Evolutionary conservation across 2,888 invertebrate species (phyloP), one percentile per base, ranked within the genome.

Genomic region (Tenodera sinensis): DNA sequence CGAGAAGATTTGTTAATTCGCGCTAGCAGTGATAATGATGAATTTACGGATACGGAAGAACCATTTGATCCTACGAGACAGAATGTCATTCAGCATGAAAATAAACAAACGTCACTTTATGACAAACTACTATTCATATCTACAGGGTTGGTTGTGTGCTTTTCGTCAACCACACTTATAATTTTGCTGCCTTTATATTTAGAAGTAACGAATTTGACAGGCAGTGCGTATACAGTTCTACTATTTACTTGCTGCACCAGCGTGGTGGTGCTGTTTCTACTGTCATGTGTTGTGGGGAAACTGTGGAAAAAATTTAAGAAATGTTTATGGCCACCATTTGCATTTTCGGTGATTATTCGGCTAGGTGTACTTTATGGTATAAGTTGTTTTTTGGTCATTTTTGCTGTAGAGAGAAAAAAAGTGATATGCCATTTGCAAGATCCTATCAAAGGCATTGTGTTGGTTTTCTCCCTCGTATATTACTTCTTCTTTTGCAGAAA

Each of bases 351-450:
- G 42, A 91, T 94, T 82, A 88, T 93, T 54, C 93, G 94, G 91
- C 92, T 94, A 90, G 93, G 94, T 89, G 91, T 93, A 9, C 90
- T 94, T 27, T 94, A 94, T 91, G 94, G 94, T 15, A 90, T 93
- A 20, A 92, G 94, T 90, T 94, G 93, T n/a, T 93, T 94, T 91
- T 92, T 94, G 87, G 92, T 94, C 83, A 93, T 94, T n/a, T 94
- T 94, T 91, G 93, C 94, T 4, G 91, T 94, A 90, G 95, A 95
- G 91, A 93, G 94, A 89, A 94, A 94, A 91, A 92, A 95, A 91
- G 95, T 95, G 8, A 93, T 95, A 88, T 95, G 95, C 91, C 95
- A 95, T 92, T 92, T 95, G 83, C 95, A 95, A 91, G 95, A 95
- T 92, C 95, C 95, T 1, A 94, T 95, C 83, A 95, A 95, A 91